These are phyloP conservation scores for Eubasilissa regina DNA, from an alignment of 1,140 invertebrate genomes.

Conservation along the genomic window DNA sequence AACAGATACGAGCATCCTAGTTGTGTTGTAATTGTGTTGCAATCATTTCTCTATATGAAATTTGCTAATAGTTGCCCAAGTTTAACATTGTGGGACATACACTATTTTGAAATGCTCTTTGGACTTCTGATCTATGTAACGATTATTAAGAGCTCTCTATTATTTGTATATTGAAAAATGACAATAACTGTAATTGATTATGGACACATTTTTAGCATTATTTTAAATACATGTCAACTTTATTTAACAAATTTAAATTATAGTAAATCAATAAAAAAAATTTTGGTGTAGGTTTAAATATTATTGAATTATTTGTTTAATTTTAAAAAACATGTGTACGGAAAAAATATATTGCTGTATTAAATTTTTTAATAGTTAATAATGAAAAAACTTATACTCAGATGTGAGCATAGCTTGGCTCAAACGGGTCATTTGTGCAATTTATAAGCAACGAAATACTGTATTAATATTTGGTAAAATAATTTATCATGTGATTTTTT, in stretches of 20 bases:
- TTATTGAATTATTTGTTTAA: no score
- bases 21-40: no score
- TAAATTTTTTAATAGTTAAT: neutral
- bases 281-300: no score
- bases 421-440: constrained; percentile 29
- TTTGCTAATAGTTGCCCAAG: no score
- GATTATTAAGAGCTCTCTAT: neutral
- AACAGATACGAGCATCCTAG: no score
- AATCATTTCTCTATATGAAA: no score
- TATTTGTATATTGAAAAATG: constrained; percentile 30
- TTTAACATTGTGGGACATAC: no score
- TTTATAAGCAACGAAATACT: constrained; percentile 48
- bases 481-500: constrained; percentile 9
- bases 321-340: no score
- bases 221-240: neutral
- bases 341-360: no score
- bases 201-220: neutral
- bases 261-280: no score
- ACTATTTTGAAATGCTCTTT: neutral
- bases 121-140: neutral
- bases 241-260: no score
- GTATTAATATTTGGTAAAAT: constrained; percentile 24
- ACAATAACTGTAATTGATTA: constrained; percentile 36
- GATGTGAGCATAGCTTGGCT: constrained; percentile 35
- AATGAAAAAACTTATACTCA: constrained; percentile 22